Base-by-base conservation (phyloP, 2,113 vertebrate genomes). In the Oceanites oceanicus region DNA sequence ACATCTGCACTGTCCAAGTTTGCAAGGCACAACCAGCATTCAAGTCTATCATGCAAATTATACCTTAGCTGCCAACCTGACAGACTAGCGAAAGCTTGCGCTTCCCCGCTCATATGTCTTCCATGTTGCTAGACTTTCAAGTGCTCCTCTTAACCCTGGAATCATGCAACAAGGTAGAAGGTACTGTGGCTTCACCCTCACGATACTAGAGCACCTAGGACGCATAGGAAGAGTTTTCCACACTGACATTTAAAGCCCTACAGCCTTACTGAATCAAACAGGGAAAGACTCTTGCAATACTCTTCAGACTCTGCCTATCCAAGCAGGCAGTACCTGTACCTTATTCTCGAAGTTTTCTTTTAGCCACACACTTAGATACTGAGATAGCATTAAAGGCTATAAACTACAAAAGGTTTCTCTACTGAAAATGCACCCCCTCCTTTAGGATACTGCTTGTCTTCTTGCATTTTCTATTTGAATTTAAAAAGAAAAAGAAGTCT, bases 91-190 rank as follows among this genome's bases (percentile, higher is more conserved):
- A 68, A 79, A 88, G 36, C 27, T 45, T 50, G 34, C 1, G 11
- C 38, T 63, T 83, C 90, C 38, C 71, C 2, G 0, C 40, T 44
- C 25, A 0, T 13, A 15, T 0, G 0, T 32, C 30, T 62, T 30
- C 62, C 13, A 7, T 4, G 15, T 18, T 19, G 27, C 30, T 29
- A 73, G 15, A 71, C 21, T 12, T 74, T 36, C 56, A 63, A 27
- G 26, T 0, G 6, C 19, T 20, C 13, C 52, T 62, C 53, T 74
- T 32, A 58, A 71, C 2, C n/a, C 22, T 29, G 32, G 27, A 68
- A 53, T 25, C 29, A 40, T 1, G 9, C 7, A 74, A 27, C 0
- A 0, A 0, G 9, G 34, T 10, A 47, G 38, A 63, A 78, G 6
- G 20, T 9, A 38, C 5, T 8, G 34, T 3, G 32, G 42, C 44